Conservation (phyloP, 2,797 vertebrate genomes). For the Margarornis squamiger region DNA sequence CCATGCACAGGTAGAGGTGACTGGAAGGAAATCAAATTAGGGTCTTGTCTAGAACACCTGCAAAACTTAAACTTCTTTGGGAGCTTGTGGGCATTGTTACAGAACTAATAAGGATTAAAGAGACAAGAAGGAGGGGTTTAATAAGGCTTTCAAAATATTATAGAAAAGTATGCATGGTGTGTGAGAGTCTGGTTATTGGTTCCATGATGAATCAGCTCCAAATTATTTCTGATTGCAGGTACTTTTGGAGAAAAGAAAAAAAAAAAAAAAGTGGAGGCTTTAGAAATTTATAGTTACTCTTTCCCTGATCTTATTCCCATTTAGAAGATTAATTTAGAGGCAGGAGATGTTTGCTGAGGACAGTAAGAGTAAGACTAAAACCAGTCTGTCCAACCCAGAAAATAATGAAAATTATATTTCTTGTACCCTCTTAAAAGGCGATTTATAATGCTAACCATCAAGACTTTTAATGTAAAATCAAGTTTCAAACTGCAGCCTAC, state of each 20-base stretch:
- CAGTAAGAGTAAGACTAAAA: not conserved
- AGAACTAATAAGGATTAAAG: not conserved
- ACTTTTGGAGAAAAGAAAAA: not conserved
- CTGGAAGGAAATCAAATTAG: not conserved
- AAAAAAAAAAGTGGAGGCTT: not conserved
- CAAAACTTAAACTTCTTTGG: not conserved
- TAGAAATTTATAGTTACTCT: not conserved
- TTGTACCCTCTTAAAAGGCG: fast-evolving
- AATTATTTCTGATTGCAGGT: not conserved
- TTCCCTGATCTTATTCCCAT: not conserved
- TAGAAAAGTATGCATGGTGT: fast-evolving
- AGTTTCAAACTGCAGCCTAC: not conserved
- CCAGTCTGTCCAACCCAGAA: not conserved
- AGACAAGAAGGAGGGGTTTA: fast-evolving
- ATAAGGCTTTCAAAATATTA: not conserved
- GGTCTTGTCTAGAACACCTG: not conserved
- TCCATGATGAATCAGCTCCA: not conserved
- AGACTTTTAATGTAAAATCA: not conserved
- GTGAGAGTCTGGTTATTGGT: not conserved
- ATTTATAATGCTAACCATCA: not conserved
- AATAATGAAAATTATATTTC: not conserved
- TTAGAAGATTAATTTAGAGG: not conserved
- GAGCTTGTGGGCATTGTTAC: not conserved
- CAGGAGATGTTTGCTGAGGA: not conserved
- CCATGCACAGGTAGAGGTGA: not conserved